A percentile compares a stretch with the other conserved stretches of the same genome.
These are phyloP conservation scores for Macquaria ambigua DNA, from an alignment of 2,113 vertebrate genomes.

Conservation along the genomic window DNA sequence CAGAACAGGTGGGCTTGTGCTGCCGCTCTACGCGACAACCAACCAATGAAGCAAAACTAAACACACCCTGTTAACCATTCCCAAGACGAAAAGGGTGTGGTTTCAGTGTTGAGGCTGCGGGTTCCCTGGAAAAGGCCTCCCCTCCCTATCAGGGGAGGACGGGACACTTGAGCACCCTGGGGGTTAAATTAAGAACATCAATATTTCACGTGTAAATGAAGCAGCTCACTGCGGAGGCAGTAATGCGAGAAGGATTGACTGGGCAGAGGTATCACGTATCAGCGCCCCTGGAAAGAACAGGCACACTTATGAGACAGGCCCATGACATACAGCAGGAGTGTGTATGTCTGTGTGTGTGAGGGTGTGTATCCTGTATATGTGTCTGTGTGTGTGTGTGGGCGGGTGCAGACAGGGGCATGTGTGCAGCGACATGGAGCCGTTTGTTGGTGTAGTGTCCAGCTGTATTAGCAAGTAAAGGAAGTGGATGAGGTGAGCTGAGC, in stretches of 20 bases:
- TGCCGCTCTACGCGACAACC: neutral
- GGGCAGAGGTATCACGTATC: conserved; percentile 69
- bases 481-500: conserved; percentile 36
- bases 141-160: conserved; percentile 21
- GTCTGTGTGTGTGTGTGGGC: neutral
- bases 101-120: neutral
- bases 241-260: conserved; percentile 78
- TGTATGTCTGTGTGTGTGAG: conserved; percentile 7
- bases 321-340: conserved; percentile 43
- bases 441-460: conserved; percentile 59
- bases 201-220: conserved; percentile 86
- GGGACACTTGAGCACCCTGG: conserved; percentile 78
- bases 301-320: conserved; percentile 50
- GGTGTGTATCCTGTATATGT: conserved; percentile 4
- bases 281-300: conserved; percentile 73
- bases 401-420: conserved; percentile 9
- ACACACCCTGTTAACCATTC: conserved; percentile 49
- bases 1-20: conserved; percentile 19
- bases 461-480: conserved; percentile 53
- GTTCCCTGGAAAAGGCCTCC: conserved; percentile 58
- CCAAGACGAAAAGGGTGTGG: conserved; percentile 7
- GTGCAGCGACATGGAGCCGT: conserved; percentile 35
- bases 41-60: conserved; percentile 32
- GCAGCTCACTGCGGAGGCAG: conserved; percentile 75
- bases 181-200: conserved; percentile 84